phyloP scores from a whole-genome alignment of 1,140 invertebrate species.

The Tetramorium parvispinum region DNA sequence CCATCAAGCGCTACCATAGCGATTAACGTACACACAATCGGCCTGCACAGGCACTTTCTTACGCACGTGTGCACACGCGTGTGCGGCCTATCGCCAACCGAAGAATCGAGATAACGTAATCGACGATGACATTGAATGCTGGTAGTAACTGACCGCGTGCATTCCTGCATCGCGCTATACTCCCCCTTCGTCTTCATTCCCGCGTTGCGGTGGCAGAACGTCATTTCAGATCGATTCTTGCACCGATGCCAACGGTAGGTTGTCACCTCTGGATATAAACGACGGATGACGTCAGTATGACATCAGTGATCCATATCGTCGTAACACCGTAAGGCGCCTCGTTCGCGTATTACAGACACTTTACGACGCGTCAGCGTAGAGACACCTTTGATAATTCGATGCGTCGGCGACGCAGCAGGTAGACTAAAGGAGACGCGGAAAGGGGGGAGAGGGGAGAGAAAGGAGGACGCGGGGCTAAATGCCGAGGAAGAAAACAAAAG shows the following conservation, averaged over 20 bases:
- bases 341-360: constrained; percentile 26
- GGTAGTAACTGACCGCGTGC: constrained; percentile 72
- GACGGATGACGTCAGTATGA: constrained; percentile 83
- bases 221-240: constrained; percentile 78
- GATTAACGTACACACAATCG: constrained; percentile 64
- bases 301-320: constrained; percentile 84
- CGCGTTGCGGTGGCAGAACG: constrained; percentile 64
- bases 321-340: constrained; percentile 73
- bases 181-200: neutral
- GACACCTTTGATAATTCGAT: constrained; percentile 43
- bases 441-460: constrained; percentile 10
- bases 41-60: constrained; percentile 62
- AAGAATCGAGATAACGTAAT: constrained; percentile 74
- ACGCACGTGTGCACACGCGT: constrained; percentile 70
- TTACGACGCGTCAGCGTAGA: constrained; percentile 37
- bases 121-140: constrained; percentile 77
- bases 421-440: constrained; percentile 25
- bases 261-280: constrained; percentile 83
- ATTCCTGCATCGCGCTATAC: constrained; percentile 66
- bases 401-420: constrained; percentile 59
- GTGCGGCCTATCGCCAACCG: constrained; percentile 65
- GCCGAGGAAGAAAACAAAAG: constrained; percentile 65
- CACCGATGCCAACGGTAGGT: constrained; percentile 77
- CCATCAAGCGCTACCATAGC: constrained; percentile 51
- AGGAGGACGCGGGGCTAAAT: constrained; percentile 61